These are phyloP conservation scores for Crypturellus undulatus DNA, from an alignment of 2,113 vertebrate species.

Conservation along the genomic window DNA sequence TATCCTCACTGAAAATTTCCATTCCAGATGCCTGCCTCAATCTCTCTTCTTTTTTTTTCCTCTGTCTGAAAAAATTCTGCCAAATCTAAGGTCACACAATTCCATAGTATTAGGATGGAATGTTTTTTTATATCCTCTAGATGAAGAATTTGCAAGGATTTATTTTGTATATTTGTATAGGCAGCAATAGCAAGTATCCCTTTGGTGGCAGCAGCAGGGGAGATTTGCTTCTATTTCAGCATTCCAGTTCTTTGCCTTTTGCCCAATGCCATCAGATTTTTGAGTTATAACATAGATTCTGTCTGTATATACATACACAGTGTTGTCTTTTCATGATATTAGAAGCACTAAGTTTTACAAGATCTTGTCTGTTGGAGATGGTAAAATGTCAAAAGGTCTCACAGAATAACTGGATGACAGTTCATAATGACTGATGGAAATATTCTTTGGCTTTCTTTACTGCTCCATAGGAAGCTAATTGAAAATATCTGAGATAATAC, in stretches of 20 bases:
- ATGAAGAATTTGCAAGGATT: neutral
- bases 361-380: neutral
- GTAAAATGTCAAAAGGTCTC: neutral
- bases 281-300: neutral
- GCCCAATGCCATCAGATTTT: neutral
- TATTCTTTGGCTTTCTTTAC: neutral
- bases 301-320: neutral
- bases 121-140: neutral
- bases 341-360: neutral
- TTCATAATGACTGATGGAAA: neutral
- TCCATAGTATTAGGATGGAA: neutral
- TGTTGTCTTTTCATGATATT: neutral
- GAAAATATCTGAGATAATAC: neutral
- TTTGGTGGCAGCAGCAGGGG: neutral
- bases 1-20: neutral
- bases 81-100: neutral
- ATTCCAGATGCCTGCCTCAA: neutral
- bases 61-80: neutral
- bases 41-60: neutral
- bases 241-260: neutral
- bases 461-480: neutral
- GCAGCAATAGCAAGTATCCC: neutral
- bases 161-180: neutral
- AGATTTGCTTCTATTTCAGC: neutral
- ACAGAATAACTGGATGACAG: neutral